These are phyloP conservation scores for Tholera decimalis DNA, from an alignment of 2,888 invertebrate species.

Conservation along the genomic window DNA sequence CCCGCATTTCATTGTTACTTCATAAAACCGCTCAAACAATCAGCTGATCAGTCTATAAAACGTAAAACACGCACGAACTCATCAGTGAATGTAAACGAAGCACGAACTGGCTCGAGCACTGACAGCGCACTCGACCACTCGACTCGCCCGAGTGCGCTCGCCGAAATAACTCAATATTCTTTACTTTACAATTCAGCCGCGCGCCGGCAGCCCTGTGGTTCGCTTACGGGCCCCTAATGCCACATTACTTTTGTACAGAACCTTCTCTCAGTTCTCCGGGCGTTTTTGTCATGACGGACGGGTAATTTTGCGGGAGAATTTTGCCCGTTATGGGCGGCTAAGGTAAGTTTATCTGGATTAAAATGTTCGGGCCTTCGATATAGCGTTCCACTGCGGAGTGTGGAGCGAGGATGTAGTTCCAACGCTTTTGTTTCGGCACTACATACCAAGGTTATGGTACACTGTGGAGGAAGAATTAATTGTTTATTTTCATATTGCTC, in stretches of 20 bases:
- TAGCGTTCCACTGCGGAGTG: conserved; percentile 35
- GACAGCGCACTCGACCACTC: conserved; percentile 34
- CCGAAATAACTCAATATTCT: conserved; percentile 59
- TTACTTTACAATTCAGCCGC: conserved; percentile 48
- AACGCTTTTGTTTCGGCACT: conserved; percentile 43
- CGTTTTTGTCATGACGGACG: conserved; percentile 73
- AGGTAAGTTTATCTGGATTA: conserved; percentile 67
- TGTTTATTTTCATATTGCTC: conserved; percentile 48
- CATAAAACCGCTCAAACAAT: conserved; percentile 41
- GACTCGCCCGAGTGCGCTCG: conserved; percentile 25
- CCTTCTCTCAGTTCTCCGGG: conserved; percentile 66
- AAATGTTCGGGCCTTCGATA: conserved; percentile 60
- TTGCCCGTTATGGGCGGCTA: conserved; percentile 60
- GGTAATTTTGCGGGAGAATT: conserved; percentile 67
- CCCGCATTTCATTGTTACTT: conserved; percentile 18
- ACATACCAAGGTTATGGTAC: conserved; percentile 20
- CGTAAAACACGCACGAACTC: conserved; percentile 46
- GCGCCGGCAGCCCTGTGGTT: conserved; percentile 56
- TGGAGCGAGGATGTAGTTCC: conserved; percentile 11
- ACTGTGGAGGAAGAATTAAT: conserved; percentile 8
- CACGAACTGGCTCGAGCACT: conserved; percentile 32
- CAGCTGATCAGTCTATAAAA: conserved; percentile 40
- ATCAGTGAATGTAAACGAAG: conserved; percentile 52
- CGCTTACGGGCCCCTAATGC: conserved; percentile 65
- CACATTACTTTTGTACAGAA: conserved; percentile 72